Conservation (phyloP, 37 sponge, comb jelly and placozoan species). For the Hexactinellida sp. region DNA sequence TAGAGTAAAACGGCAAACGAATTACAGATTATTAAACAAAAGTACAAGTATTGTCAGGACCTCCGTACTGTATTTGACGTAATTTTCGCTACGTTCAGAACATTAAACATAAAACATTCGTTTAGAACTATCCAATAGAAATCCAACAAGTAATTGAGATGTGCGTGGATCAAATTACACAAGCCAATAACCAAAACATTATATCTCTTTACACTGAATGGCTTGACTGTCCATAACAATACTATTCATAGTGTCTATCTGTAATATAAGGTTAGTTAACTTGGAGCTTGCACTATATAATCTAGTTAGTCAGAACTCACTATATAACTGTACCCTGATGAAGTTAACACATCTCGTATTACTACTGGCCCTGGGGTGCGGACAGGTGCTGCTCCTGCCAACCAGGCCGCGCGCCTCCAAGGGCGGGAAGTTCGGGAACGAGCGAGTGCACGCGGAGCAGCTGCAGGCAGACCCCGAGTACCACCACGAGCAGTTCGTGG, state of each 20-base stretch:
- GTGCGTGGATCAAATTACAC: neutral
- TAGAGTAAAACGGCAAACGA: no score
- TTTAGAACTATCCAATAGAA: neutral
- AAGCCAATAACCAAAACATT: neutral
- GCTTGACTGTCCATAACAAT: neutral
- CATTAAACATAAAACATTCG: neutral
- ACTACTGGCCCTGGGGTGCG: neutral
- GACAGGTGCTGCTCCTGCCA: neutral
- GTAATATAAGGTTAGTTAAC: neutral
- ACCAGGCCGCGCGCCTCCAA: neutral
- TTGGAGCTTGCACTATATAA: neutral
- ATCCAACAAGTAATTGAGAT: neutral
- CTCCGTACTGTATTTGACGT: neutral
- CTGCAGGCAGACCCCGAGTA: neutral
- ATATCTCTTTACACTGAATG: neutral
- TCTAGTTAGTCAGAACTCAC: neutral
- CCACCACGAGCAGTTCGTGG: neutral
- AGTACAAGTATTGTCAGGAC: neutral
- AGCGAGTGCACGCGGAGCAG: neutral
- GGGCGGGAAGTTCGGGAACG: neutral
- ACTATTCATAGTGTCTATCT: conserved; percentile 2
- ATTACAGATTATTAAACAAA: no score
- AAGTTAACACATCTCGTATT: neutral
- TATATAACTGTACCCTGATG: neutral
- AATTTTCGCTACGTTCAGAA: neutral